phyloP scores from a whole-genome alignment of 2,797 vertebrate species.

The Corythornis leucogaster region DNA sequence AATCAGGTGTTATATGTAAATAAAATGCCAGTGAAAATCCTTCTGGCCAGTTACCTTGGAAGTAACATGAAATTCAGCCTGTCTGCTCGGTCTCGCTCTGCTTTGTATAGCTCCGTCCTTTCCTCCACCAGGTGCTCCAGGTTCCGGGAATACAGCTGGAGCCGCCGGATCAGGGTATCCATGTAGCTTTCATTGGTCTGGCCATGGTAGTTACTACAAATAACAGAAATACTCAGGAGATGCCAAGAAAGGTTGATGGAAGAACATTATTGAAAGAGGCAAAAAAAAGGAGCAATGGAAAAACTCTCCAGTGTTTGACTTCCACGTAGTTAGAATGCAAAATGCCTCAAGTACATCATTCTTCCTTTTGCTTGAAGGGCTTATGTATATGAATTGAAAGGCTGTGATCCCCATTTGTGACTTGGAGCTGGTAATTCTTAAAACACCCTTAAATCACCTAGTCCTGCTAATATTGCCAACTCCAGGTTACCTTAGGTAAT shows the following conservation, averaged over 20 bases:
- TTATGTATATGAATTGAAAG: not conserved
- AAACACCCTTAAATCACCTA: not conserved
- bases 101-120: constrained; percentile 93
- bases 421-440: not conserved
- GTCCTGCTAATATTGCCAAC: not conserved
- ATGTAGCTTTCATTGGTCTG: constrained; percentile 94
- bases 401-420: not conserved
- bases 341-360: not conserved
- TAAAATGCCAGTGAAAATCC: not conserved
- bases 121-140: constrained; percentile 96
- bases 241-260: not conserved
- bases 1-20: not conserved
- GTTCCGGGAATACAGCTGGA: constrained; percentile 95
- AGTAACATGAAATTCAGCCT: constrained; percentile 95
- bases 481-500: not conserved
- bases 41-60: constrained; percentile 82
- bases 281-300: not conserved
- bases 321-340: not conserved
- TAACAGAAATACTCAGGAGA: not conserved
- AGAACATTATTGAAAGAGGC: not conserved
- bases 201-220: constrained; percentile 87
- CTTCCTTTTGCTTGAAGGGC: not conserved
- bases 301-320: not conserved
- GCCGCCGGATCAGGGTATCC: constrained; percentile 94
- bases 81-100: constrained; percentile 93